Conservation (phyloP, 2,113 vertebrate species). For the Delphinus delphis region DNA sequence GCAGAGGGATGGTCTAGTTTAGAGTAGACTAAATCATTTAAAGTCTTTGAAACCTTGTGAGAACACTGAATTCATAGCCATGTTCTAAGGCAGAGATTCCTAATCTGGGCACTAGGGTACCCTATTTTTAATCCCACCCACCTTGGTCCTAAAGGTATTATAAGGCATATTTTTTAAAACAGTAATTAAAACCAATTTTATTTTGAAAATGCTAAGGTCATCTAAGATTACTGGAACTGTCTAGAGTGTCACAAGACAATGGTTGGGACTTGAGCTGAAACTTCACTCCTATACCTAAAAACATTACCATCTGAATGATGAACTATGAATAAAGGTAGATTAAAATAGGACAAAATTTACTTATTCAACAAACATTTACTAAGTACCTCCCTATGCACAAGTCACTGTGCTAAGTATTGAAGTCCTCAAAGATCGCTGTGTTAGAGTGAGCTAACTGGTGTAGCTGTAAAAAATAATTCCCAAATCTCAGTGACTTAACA, state of each 20-base stretch:
- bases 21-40: conserved; percentile 10
- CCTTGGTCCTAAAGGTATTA: not conserved
- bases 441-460: not conserved
- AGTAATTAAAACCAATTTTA: conserved; percentile 23
- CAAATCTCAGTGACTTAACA: not conserved
- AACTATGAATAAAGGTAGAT: not conserved
- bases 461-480: not conserved
- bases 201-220: conserved; percentile 8
- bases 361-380: not conserved
- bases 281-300: not conserved
- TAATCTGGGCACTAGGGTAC: not conserved
- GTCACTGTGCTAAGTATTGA: not conserved
- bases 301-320: not conserved
- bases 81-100: conserved; percentile 9
- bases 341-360: conserved; percentile 1
- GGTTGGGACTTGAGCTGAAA: not conserved
- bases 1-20: not conserved
- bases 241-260: not conserved
- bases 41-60: conserved; percentile 32
- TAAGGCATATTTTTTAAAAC: not conserved
- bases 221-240: not conserved
- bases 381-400: not conserved
- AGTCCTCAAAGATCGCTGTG: not conserved
- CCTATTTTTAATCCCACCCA: not conserved
- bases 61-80: not conserved